These are phyloP conservation scores for Aulostomus chinensis DNA, from an alignment of 2,797 vertebrate species.

Conservation along the genomic window DNA sequence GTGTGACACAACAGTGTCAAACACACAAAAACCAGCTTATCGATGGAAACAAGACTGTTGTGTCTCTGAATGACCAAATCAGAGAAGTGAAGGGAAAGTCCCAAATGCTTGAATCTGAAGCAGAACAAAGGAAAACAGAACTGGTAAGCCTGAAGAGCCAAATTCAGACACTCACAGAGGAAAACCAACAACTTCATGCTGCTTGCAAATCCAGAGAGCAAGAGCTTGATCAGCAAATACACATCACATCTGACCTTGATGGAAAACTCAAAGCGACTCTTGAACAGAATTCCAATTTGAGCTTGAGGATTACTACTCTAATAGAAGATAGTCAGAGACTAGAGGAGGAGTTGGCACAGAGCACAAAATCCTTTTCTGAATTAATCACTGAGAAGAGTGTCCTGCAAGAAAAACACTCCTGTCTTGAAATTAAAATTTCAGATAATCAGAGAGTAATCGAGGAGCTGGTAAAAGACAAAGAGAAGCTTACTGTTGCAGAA, in stretches of 20 bases:
- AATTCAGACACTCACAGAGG: slow-evolving; percentile 40
- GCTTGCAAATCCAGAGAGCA: slow-evolving; percentile 71
- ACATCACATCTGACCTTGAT: slow-evolving; percentile 66
- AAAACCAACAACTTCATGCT: slow-evolving; percentile 57
- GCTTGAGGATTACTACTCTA: slow-evolving; percentile 67
- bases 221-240: slow-evolving; percentile 66
- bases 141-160: slow-evolving; percentile 35
- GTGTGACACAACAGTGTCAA: slow-evolving; percentile 57
- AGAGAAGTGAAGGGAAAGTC: slow-evolving; percentile 55
- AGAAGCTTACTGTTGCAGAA: slow-evolving; percentile 55
- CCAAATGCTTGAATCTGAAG: slow-evolving; percentile 68
- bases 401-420: slow-evolving; percentile 66
- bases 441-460: slow-evolving; percentile 70
- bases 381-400: slow-evolving; percentile 61
- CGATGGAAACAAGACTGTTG: slow-evolving; percentile 47
- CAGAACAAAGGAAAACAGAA: slow-evolving; percentile 34
- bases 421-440: slow-evolving; percentile 63
- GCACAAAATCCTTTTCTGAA: slow-evolving; percentile 55
- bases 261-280: slow-evolving; percentile 40
- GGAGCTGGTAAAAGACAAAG: slow-evolving; percentile 75
- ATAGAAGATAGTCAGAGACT: slow-evolving; percentile 73
- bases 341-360: slow-evolving; percentile 69
- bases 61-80: slow-evolving; percentile 63
- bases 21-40: slow-evolving; percentile 66
- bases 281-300: slow-evolving; percentile 60